Evolutionary conservation across 2,888 invertebrate genomes (phyloP).

Genomic region (Sarcophaga rosellei): DNA sequence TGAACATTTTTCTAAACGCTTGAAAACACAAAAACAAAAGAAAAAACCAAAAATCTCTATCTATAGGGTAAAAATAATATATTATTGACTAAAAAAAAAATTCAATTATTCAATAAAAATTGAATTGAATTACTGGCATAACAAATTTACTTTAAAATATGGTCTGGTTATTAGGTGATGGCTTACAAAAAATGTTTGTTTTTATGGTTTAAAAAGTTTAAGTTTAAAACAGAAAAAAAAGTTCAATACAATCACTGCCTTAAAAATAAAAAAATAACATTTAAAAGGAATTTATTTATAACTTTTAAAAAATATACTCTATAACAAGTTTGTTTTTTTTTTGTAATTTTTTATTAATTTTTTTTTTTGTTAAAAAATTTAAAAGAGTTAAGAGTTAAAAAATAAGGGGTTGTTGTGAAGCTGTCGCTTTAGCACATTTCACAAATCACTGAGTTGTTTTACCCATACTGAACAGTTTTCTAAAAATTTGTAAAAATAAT

Average conservation of each 20-base stretch:
- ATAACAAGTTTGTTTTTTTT: neutral
- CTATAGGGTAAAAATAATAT: conserved; percentile 52
- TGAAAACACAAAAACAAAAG: conserved; percentile 49
- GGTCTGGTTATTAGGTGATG: conserved; percentile 5
- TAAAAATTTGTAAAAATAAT: no score
- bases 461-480: no score
- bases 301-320: neutral
- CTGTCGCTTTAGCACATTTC: no score
- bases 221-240: conserved; percentile 44
- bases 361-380: no score
- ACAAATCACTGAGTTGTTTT: no score
- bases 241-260: conserved; percentile 78
- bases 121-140: neutral
- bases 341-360: neutral
- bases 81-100: conserved; percentile 40
- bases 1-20: conserved; percentile 68
- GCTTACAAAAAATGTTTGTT: conserved; percentile 3
- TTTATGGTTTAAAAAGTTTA: neutral
- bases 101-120: conserved; percentile 44
- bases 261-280: conserved; percentile 67
- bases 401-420: conserved; percentile 12
- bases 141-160: neutral
- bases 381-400: no score
- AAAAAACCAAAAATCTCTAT: conserved; percentile 39
- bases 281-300: conserved; percentile 50